Base-by-base conservation (phyloP, 2,888 invertebrate genomes). In the Leptopterna dolabrata region DNA sequence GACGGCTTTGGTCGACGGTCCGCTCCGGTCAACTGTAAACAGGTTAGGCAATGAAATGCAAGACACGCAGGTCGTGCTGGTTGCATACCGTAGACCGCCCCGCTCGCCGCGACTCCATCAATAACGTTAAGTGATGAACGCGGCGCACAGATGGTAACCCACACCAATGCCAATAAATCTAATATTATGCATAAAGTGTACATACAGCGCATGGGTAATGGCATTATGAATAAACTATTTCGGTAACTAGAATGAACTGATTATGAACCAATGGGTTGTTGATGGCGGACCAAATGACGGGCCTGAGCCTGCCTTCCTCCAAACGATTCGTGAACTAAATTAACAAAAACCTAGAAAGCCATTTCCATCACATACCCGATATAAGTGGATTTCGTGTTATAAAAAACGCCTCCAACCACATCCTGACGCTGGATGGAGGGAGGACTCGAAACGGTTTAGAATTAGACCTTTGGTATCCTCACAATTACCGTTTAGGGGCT, bases 391-490 rank as follows among this genome's bases (percentile, higher is more conserved):
- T 47, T 47, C 13, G 13, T 47, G 6, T 47, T 14, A 16, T 47
- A 47, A 47, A 47, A 47, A 47, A 47, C 1, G 19, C 55, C 19
- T 19, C 55, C 24, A n/a, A n/a, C 73, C 30, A 29, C 73, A 30
- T 36, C 14, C 73, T 24, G 73, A 73, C 16, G 3, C 73, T 13
- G n/a, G 7, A 29, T 30, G 9, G 14, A 41, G n/a, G 16, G 16
- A 63, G 27, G 63, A 63, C 24, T 76, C 41, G 73, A 41, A 81
- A 81, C 51, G 81, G 51, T 45, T 45, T 55, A 55, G 81, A 81
- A 81, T 81, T 81, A 81, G 81, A 81, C 29, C 51, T 51, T 51
- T 47, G 47, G 45, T 45, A 81, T 55, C 81, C 81, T 81, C 81
- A 81, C 81, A 81, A 81, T 81, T 81, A 81, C 81, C 45, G 81